Percentiles rank a stretch among this genome's conserved stretches.
Conservation (phyloP, 2,888 invertebrate genomes). For the Syritta pipiens region DNA sequence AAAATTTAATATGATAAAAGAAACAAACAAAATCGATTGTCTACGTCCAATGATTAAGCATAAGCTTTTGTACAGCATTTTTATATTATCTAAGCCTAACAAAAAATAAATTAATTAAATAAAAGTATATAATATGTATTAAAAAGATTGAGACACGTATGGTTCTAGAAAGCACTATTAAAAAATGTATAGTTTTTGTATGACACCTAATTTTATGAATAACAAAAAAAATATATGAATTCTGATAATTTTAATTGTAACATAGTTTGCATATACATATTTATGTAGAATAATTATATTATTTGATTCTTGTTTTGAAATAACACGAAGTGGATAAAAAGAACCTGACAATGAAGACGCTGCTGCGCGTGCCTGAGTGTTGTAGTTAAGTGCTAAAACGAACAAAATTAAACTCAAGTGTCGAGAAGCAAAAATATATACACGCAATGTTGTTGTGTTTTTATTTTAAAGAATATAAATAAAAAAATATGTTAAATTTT, state of each 20-base stretch:
- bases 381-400: slow-evolving; percentile 44
- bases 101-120: slow-evolving; percentile 35
- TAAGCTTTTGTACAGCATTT: slow-evolving; percentile 68
- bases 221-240: slow-evolving; percentile 29
- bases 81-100: slow-evolving; percentile 60
- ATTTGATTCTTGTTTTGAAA: slow-evolving; percentile 32
- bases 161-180: slow-evolving; percentile 56
- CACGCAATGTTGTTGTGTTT: slow-evolving; percentile 45
- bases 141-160: slow-evolving; percentile 27
- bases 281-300: slow-evolving; percentile 65
- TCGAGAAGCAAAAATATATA: slow-evolving; percentile 10
- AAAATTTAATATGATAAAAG: slow-evolving; percentile 21
- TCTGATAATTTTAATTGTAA: slow-evolving; percentile 64
- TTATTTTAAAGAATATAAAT: slow-evolving; percentile 49
- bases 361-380: slow-evolving; percentile 60
- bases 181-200: slow-evolving; percentile 47
- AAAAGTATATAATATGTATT: slow-evolving; percentile 38
- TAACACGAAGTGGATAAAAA: slow-evolving; percentile 13
- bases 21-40: slow-evolving; percentile 8
- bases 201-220: slow-evolving; percentile 16
- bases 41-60: slow-evolving; percentile 47
- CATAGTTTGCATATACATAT: slow-evolving; percentile 57
- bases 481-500: slow-evolving; percentile 48
- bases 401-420: slow-evolving; percentile 29
- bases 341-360: slow-evolving; percentile 23